Evolutionary conservation across 2,888 invertebrate genomes (phyloP), one percentile per base, ranked within the genome.

Genomic region (Megastigmus dorsalis): DNA sequence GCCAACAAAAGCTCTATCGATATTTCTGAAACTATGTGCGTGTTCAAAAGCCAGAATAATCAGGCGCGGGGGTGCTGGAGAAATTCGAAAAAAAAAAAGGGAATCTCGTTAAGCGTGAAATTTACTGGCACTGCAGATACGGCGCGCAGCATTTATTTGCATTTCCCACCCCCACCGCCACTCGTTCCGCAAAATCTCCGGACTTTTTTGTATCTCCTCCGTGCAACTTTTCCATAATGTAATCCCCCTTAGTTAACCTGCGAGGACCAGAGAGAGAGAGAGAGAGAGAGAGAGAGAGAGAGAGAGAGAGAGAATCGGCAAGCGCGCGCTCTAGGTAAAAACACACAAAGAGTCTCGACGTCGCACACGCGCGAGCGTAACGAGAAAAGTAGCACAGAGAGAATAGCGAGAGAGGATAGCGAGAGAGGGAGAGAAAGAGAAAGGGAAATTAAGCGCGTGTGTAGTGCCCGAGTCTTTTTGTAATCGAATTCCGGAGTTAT

Each of bases 71-170:
- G n/a, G n/a, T n/a, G n/a, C n/a, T n/a, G n/a, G n/a, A n/a, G n/a
- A n/a, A n/a, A n/a, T n/a, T n/a, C n/a, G n/a, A n/a, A n/a, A n/a
- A n/a, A n/a, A n/a, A n/a, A n/a, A n/a, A n/a, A n/a, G n/a, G n/a
- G n/a, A n/a, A n/a, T n/a, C n/a, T n/a, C n/a, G n/a, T n/a, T n/a
- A n/a, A n/a, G n/a, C 48, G 45, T 30, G 45, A 48, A 68, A 54
- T 38, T 36, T 36, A 18, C 23, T 45, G 28, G 26, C 18, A 18
- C 5, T 15, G 26, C n/a, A 13, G 18, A 23, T 38, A 7, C 28
- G 59, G 15, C 52, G n/a, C 6, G 52, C 15, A 7, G 13, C 28
- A 48, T 36, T 67, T 67, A 45, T 55, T 41, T 55, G n/a, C 45
- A 45, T 30, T 48, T 18, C 45, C 20, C 41, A n/a, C n/a, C 38